Base-by-base conservation (phyloP, 30 jellyfish, hydroid and myxozoan genomes). In the Hydra vulgaris region DNA sequence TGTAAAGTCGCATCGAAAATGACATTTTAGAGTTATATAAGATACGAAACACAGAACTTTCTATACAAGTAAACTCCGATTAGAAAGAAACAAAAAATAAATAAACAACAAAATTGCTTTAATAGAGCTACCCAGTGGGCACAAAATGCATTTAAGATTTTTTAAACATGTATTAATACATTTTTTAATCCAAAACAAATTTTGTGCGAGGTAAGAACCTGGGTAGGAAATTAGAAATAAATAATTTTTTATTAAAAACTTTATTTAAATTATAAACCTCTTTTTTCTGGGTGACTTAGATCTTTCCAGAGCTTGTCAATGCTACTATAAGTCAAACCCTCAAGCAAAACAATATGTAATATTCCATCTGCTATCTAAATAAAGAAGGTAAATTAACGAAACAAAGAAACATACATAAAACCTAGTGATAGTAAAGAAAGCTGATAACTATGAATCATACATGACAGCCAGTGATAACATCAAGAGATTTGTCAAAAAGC, bases 401-500 rank as follows among this genome's bases (percentile, higher is more conserved):
- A 71, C n/a, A n/a, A n/a, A n/a, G n/a, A n/a, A n/a, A n/a, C n/a
- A n/a, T n/a, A n/a, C n/a, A n/a, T n/a, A n/a, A n/a, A n/a, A n/a
- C n/a, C n/a, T n/a, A n/a, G n/a, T n/a, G n/a, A n/a, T n/a, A 19
- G 22, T 21, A 17, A n/a, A 18, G 27, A 1, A 77, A 21, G 24
- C 7, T 67, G 26, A 26, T 54, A 0, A 0, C 54, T 0, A 79
- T 16, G 23, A 19, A 77, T 0, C 71, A 19, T 72, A 89, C 97
- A 88, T 89, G 97, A 72, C 90, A 89, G 21, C 97, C 97, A 72
- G 97, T 89, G 0, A 89, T 85, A 61, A 89, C 81, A 78, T 89
- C 86, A 81, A 89, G 78, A 0, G 93, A 75, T 72, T 76, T 85
- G 68, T 86, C 87, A 0, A 55, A 23, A 72, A 83, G 54, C 27